Conservation (phyloP, 1,140 invertebrate species). For the Aphidius gifuensis region DNA sequence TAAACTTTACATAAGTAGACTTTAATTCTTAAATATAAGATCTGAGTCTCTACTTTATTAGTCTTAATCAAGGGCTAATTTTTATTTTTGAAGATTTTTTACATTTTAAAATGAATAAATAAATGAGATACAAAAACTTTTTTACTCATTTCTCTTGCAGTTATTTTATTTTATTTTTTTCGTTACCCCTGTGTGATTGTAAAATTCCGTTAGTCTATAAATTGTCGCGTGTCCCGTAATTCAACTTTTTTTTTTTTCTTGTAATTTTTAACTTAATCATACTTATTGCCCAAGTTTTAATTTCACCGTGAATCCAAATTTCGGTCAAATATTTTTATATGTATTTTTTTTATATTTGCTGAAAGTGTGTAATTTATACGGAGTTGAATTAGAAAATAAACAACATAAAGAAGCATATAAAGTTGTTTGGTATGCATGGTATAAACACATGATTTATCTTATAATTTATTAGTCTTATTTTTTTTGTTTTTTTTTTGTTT, state of each 20-base stretch:
- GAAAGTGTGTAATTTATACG: not conserved
- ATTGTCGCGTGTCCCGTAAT: not conserved
- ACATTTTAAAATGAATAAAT: too few relatives aligned
- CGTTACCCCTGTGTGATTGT: slow-evolving; percentile 14
- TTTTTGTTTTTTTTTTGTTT: slow-evolving; percentile 8
- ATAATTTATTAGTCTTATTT: slow-evolving; percentile 41
- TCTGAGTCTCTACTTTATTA: too few relatives aligned
- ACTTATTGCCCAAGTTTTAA: slow-evolving; percentile 19
- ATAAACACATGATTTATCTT: slow-evolving; percentile 26
- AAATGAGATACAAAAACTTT: not conserved
- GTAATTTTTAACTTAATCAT: not conserved
- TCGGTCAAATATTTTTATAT: not conserved
- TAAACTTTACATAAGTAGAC: too few relatives aligned
- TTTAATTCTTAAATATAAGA: too few relatives aligned
- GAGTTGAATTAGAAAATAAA: slow-evolving; percentile 1
- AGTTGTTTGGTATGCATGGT: slow-evolving; percentile 10
- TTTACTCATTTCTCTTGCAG: slow-evolving; percentile 6
- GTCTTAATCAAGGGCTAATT: too few relatives aligned
- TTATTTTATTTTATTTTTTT: slow-evolving; percentile 12
- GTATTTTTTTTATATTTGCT: not conserved
- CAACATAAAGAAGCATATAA: slow-evolving; percentile 20
- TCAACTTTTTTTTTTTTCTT: slow-evolving; percentile 1
- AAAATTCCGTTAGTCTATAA: not conserved
- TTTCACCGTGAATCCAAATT: slow-evolving; percentile 17
- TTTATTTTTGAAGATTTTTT: too few relatives aligned